These are phyloP conservation scores for Corythornis vintsioides DNA, from an alignment of 2,113 vertebrate species.

Conservation along the genomic window DNA sequence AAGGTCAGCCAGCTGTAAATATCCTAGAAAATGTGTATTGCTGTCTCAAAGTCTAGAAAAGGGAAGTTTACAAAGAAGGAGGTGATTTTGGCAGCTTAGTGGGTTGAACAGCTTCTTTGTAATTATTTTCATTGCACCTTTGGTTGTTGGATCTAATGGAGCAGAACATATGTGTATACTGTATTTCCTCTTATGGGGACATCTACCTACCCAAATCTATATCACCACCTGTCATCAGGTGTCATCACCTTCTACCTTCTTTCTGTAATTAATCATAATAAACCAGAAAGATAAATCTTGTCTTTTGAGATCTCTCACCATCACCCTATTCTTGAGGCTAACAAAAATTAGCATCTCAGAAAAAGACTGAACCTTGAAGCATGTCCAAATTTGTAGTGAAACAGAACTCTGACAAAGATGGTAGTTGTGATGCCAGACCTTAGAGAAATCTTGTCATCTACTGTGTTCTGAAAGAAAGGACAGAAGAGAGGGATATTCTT, in stretches of 20 bases:
- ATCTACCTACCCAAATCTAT: not conserved
- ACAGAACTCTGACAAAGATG: not conserved
- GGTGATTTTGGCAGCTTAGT: not conserved
- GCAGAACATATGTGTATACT: too few relatives aligned
- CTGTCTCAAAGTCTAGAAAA: not conserved
- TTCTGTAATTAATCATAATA: not conserved
- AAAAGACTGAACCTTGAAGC: not conserved
- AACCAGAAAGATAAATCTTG: not conserved
- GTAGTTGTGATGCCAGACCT: not conserved
- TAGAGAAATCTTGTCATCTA: not conserved
- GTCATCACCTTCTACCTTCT: not conserved
- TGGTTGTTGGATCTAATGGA: not conserved
- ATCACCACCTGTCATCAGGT: not conserved
- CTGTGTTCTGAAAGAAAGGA: not conserved
- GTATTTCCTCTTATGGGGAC: not conserved
- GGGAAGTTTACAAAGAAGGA: not conserved
- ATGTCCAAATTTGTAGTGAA: not conserved
- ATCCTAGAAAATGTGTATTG: not conserved
- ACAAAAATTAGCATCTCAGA: not conserved
- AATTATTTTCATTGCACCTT: not conserved
- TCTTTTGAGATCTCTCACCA: not conserved
- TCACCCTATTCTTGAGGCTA: not conserved
- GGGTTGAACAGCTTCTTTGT: not conserved
- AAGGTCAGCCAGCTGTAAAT: not conserved
- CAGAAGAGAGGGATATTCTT: not conserved